Base-by-base conservation (phyloP, 2,113 vertebrate genomes). In the Elanoides forficatus region DNA sequence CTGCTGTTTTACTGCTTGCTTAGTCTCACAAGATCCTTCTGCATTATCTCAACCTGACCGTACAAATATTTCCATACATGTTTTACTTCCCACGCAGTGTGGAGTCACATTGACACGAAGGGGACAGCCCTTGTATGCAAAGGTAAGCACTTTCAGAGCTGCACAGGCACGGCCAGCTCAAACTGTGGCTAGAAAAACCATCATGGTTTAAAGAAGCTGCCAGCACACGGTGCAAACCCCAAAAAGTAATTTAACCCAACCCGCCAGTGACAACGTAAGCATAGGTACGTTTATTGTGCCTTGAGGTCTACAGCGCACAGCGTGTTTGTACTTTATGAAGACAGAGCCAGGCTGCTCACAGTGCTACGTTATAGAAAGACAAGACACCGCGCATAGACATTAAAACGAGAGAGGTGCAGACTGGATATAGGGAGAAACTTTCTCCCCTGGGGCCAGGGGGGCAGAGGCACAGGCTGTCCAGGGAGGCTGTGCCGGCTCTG, bases 31-130 rank as follows among this genome's bases (percentile, higher is more conserved):
- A 74, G 89, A 52, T 58, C 83, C 50, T 83, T 88, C 80, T 95
- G 91, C 88, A 62, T 79, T 87, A 74, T 94, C 81, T 96, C 84
- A 90, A 58, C 48, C 91, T 72, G 76, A 45, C 53, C 60, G 62
- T 91, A 65, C 50, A 75, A 81, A 85, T 88, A 78, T 81, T 95
- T 96, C 92, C 60, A 14, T 74, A 34, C 34, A 7, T 11, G 34
- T 78, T 88, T 95, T 50, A 43, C 72, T 93, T 93, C 73, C 68
- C 75, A 52, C 65, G 47, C 5, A 7, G 71, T 11, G 10, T 36
- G 53, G 56, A 96, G 72, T 74, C 71, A 17, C 68, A 40, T 3
- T 71, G 63, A 36, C 56, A 34, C 0, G 12, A 56, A 56, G 67
- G 43, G 36, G 87, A 6, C 34, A 70, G 7, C 15, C 9, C 22